Conservation (phyloP, 2,113 vertebrate genomes). For the Spizaetus ornatus region DNA sequence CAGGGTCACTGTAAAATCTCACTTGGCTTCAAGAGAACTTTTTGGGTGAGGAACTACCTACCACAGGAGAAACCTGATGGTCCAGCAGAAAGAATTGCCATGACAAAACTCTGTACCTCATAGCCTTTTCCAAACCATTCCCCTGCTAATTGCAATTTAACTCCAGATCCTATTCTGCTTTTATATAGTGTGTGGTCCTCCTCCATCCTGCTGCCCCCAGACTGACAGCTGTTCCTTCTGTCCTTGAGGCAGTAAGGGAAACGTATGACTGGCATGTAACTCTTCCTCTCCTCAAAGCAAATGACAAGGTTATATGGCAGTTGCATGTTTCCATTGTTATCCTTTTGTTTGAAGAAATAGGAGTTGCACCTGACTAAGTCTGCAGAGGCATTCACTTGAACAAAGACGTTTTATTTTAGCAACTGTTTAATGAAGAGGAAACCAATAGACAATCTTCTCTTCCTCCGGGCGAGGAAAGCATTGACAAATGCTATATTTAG, state of each 20-base stretch:
- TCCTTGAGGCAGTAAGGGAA: slow-evolving; percentile 33
- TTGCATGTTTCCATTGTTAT: slow-evolving; percentile 22
- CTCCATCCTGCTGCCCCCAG: slow-evolving; percentile 10
- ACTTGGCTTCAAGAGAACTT: not conserved
- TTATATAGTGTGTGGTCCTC: not conserved
- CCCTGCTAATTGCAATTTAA: not conserved
- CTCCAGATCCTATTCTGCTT: not conserved
- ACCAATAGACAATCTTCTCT: slow-evolving; percentile 29
- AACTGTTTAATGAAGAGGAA: slow-evolving; percentile 30
- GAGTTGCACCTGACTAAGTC: slow-evolving; percentile 3
- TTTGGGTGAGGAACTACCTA: not conserved
- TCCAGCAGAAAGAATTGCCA: not conserved
- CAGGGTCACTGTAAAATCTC: not conserved
- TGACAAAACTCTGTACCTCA: not conserved
- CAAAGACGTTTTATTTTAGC: slow-evolving; percentile 39
- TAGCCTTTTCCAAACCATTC: not conserved
- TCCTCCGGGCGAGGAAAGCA: not conserved
- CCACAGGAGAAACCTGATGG: not conserved
- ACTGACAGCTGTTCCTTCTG: slow-evolving; percentile 36
- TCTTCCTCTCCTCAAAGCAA: slow-evolving; percentile 19
- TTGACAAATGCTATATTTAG: slow-evolving; percentile 37
- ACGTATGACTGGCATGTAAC: not conserved
- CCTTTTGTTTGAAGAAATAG: slow-evolving; percentile 32
- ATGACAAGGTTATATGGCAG: not conserved
- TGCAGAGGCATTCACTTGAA: slow-evolving; percentile 13